phyloP scores from a whole-genome alignment of 1,140 invertebrate genomes.

The Lordiphosa stackelbergi region DNA sequence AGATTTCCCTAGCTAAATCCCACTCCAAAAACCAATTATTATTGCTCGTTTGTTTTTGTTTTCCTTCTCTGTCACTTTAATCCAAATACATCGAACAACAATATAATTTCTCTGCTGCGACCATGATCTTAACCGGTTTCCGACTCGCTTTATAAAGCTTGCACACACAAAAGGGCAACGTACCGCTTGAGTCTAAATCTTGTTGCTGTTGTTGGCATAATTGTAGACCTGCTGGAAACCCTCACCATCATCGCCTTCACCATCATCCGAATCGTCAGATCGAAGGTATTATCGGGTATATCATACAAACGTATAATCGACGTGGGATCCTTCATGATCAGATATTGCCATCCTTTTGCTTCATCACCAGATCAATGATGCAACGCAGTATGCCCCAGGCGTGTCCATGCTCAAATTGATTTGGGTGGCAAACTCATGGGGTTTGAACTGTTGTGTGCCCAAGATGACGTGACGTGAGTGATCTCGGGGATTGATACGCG shows the following conservation, averaged over 20 bases:
- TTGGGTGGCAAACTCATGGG: slow-evolving; percentile 98
- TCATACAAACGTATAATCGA: slow-evolving; percentile 96
- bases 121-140: no score
- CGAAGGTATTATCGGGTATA: slow-evolving; percentile 98
- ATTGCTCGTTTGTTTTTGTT: no score
- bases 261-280: slow-evolving; percentile 94
- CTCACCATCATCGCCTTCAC: slow-evolving; percentile 84
- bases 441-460: slow-evolving; percentile 99
- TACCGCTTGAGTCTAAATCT: slow-evolving; percentile 46
- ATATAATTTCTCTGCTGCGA: no score
- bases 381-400: slow-evolving; percentile 98
- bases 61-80: slow-evolving; percentile 39
- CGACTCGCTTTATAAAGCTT: no score
- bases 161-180: no score
- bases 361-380: slow-evolving; percentile 98
- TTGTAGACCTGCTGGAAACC: slow-evolving; percentile 75
- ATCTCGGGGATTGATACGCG: slow-evolving; percentile 93
- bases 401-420: slow-evolving; percentile 99
- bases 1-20: no score
- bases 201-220: slow-evolving; percentile 62
- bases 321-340: slow-evolving; percentile 99
- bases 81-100: slow-evolving; percentile 21
- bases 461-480: slow-evolving; percentile 97
- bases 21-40: no score
- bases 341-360: slow-evolving; percentile 97